A percentile compares a stretch with the other conserved stretches of the same genome.
Conservation (phyloP, 2,113 vertebrate genomes). For the Myiagra hebetior region DNA sequence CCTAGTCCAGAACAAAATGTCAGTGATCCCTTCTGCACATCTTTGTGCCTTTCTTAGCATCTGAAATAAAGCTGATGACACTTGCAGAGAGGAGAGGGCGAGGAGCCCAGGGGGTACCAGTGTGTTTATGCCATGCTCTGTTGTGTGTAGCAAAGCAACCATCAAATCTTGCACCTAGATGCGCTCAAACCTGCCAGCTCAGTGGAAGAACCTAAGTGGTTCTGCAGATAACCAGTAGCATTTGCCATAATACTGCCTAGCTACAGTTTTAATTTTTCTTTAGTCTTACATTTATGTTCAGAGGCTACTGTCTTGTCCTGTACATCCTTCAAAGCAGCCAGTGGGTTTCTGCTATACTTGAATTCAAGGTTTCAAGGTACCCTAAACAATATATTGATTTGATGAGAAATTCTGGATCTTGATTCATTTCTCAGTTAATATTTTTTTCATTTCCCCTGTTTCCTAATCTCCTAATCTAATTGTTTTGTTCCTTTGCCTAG, state of each 20-base stretch:
- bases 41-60: background rate
- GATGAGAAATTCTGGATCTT: background rate
- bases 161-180: background rate
- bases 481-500: background rate
- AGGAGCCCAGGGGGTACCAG: background rate
- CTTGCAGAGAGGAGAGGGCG: background rate
- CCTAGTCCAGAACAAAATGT: background rate
- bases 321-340: background rate
- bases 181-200: background rate
- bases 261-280: background rate
- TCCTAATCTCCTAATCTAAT: background rate
- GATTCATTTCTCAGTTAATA: background rate
- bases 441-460: background rate
- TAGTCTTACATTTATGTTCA: background rate
- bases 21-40: background rate
- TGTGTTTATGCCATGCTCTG: background rate
- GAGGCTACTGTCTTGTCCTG: background rate
- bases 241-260: background rate
- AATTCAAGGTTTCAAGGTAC: background rate
- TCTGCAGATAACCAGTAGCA: background rate
- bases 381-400: background rate
- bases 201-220: background rate
- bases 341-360: background rate
- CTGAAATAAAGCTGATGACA: background rate
- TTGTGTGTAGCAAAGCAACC: background rate